Evolutionary conservation across 2,888 invertebrate genomes (phyloP).

Genomic region (Stictocephala bisonia): DNA sequence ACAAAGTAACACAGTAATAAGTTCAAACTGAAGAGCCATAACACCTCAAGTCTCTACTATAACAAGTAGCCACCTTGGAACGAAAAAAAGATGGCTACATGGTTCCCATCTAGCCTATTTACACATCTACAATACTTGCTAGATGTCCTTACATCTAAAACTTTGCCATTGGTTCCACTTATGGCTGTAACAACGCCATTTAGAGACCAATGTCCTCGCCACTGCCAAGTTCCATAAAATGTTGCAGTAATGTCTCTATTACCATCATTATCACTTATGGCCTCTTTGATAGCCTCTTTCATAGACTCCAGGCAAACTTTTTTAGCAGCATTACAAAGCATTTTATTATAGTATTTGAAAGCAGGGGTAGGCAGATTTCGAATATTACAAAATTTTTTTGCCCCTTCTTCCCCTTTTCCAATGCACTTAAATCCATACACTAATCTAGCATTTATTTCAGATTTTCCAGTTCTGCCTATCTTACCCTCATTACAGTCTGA

Average conservation of each 20-base stretch:
- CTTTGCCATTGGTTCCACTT: slow-evolving; percentile 35
- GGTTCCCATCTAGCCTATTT: not conserved
- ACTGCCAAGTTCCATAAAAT: slow-evolving; percentile 23
- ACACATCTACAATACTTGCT: slow-evolving; percentile 23
- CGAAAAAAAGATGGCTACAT: too few species aligned
- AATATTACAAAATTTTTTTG: not conserved
- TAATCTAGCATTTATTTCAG: not conserved
- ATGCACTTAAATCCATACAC: slow-evolving; percentile 14
- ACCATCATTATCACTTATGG: too few species aligned
- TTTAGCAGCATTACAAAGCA: not conserved
- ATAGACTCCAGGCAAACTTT: not conserved
- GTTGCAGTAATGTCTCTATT: slow-evolving; percentile 4
- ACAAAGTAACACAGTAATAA: too few species aligned
- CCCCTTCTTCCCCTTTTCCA: slow-evolving; percentile 8
- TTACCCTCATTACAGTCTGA: slow-evolving; percentile 12
- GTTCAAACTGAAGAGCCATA: too few species aligned
- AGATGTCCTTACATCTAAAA: slow-evolving; percentile 5
- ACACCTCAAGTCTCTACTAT: too few species aligned
- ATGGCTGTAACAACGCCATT: slow-evolving; percentile 12
- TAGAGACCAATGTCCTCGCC: slow-evolving; percentile 24
- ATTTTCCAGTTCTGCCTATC: not conserved
- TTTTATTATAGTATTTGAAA: not conserved
- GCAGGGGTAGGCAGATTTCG: not conserved
- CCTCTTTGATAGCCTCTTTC: slow-evolving; percentile 6
- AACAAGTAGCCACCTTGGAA: too few species aligned